Conservation (phyloP, 2,888 invertebrate genomes). For the Merodon equestris region DNA sequence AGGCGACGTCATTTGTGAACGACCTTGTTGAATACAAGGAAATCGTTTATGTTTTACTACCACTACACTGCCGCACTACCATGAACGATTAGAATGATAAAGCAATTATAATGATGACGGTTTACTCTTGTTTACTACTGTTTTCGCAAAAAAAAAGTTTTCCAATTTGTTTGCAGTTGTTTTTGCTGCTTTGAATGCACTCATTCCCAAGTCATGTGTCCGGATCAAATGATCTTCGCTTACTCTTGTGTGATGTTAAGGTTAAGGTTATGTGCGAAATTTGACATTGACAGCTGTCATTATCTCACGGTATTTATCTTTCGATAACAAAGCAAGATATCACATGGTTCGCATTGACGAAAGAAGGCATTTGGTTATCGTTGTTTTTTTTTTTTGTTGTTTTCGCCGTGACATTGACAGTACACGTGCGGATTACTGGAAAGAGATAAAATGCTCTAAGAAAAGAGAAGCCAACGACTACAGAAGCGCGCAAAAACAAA, state of each 20-base stretch:
- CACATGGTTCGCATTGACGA: slow-evolving; percentile 25
- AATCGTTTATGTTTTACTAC: slow-evolving; percentile 58
- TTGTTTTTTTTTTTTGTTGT: slow-evolving; percentile 12
- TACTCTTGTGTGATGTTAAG: slow-evolving; percentile 36
- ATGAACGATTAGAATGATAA: slow-evolving; percentile 27
- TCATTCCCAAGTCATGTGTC: slow-evolving; percentile 26
- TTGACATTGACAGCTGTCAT: slow-evolving; percentile 27
- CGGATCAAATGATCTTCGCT: slow-evolving; percentile 26
- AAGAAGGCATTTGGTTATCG: slow-evolving; percentile 30
- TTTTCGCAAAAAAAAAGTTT: too few species aligned
- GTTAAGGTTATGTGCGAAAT: slow-evolving; percentile 49
- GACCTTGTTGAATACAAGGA: slow-evolving; percentile 71
- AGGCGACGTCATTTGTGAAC: slow-evolving; percentile 65
- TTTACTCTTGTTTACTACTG: too few species aligned
- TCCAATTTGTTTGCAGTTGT: too few species aligned
- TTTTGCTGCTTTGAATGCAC: slow-evolving; percentile 39
- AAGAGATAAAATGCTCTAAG: neutral
- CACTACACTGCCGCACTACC: slow-evolving; percentile 1
- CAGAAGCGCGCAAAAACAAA: neutral
- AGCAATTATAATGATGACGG: too few species aligned
- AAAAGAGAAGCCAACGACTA: neutral
- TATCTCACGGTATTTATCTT: too few species aligned
- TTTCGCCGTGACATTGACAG: slow-evolving; percentile 61
- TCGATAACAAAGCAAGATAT: neutral
- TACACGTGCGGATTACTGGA: slow-evolving; percentile 27